Percentiles rank a stretch among this genome's conserved stretches.
phyloP scores from a whole-genome alignment of 2,888 invertebrate genomes.

The Ochropleura plecta region DNA sequence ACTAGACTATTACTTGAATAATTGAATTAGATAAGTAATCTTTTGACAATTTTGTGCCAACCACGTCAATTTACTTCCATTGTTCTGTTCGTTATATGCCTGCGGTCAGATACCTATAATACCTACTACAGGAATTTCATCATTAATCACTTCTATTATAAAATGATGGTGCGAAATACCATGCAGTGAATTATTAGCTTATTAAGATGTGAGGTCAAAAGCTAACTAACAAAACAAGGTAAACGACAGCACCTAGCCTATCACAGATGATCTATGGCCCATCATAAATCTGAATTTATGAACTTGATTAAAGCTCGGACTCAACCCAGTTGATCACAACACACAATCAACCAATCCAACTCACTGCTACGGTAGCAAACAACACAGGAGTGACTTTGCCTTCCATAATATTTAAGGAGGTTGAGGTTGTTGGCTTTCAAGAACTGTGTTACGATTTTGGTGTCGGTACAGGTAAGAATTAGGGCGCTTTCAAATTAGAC shows the following conservation, averaged over 20 bases:
- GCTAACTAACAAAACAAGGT: background rate
- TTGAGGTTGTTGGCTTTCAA: background rate
- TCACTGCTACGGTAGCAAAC: background rate
- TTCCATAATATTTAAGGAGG: conserved; percentile 1
- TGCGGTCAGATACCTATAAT: background rate
- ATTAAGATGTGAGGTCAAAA: conserved; percentile 1
- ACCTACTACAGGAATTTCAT: background rate
- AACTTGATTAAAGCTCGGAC: background rate
- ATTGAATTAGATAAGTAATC: conserved; percentile 40
- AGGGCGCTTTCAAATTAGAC: too few species aligned
- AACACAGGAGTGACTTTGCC: background rate
- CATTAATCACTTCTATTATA: background rate
- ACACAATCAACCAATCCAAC: background rate
- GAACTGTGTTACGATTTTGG: background rate
- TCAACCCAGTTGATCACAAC: background rate
- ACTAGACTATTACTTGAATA: conserved; percentile 37
- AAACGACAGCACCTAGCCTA: background rate
- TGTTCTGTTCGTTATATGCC: conserved; percentile 25
- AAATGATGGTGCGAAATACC: background rate
- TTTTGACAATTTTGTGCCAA: conserved; percentile 13
- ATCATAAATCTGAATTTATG: background rate
- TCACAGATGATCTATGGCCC: background rate
- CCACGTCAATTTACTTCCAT: conserved; percentile 5
- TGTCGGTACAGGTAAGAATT: too few species aligned
- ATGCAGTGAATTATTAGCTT: background rate